These are phyloP conservation scores for Chrysotoxum bicinctum DNA, from an alignment of 2,888 invertebrate species.

Conservation along the genomic window DNA sequence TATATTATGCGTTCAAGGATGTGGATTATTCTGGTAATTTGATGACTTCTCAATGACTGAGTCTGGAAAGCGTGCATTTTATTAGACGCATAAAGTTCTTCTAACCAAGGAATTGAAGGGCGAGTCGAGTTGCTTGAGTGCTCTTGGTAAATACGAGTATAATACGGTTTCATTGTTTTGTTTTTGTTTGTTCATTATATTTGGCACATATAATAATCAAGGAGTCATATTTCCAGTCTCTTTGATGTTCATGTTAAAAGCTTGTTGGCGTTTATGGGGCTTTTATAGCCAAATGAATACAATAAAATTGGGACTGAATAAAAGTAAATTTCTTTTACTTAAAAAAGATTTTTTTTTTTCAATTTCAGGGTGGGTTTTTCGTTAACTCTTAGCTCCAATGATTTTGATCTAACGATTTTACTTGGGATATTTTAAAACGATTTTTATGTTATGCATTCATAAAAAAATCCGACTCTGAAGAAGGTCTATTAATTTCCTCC, in stretches of 20 bases:
- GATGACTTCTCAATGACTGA: slow-evolving; percentile 64
- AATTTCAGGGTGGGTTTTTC: too few relatives aligned
- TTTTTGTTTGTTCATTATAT: slow-evolving; percentile 13
- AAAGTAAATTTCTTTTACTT: not conserved
- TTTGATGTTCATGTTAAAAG: slow-evolving; percentile 23
- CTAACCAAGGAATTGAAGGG: slow-evolving; percentile 27
- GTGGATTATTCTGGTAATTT: slow-evolving; percentile 53
- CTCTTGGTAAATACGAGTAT: not conserved
- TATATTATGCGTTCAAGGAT: slow-evolving; percentile 56
- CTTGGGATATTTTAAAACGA: too few relatives aligned
- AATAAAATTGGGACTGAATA: not conserved
- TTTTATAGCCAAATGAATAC: not conserved
- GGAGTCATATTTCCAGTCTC: slow-evolving; percentile 30
- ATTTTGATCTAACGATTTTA: too few relatives aligned
- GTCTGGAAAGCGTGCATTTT: slow-evolving; percentile 65
- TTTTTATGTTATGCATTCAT: too few relatives aligned
- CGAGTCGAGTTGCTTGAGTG: not conserved
- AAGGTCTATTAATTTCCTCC: too few relatives aligned
- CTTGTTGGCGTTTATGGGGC: slow-evolving; percentile 22
- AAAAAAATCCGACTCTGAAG: too few relatives aligned
- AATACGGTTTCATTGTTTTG: slow-evolving; percentile 1
- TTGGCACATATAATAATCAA: not conserved
- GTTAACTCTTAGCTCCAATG: too few relatives aligned
- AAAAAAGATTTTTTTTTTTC: too few relatives aligned
- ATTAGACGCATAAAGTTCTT: slow-evolving; percentile 65